Percentiles rank a stretch among this genome's conserved stretches.
phyloP scores from a whole-genome alignment of 2,888 invertebrate species.

The Operophtera brumata region DNA sequence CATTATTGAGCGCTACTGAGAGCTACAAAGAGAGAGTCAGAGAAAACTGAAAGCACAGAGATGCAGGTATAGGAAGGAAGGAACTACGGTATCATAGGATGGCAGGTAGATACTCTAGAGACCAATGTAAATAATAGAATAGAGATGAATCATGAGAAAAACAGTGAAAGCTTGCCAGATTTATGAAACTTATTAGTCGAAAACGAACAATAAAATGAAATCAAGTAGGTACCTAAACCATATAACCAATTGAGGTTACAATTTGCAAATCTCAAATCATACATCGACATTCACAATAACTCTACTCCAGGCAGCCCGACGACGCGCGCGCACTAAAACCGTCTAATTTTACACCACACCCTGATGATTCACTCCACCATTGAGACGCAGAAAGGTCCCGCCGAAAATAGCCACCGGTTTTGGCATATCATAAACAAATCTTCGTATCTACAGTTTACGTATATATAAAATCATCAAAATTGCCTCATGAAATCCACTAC shows the following conservation, averaged over 20 bases:
- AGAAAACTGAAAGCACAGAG: too few species aligned
- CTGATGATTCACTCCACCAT: slow-evolving; percentile 61
- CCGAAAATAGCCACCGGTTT: slow-evolving; percentile 52
- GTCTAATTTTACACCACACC: slow-evolving; percentile 59
- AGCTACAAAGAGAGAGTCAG: too few species aligned
- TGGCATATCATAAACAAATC: slow-evolving; percentile 54
- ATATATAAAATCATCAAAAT: slow-evolving; percentile 24
- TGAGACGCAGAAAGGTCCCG: slow-evolving; percentile 61
- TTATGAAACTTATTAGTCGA: not conserved
- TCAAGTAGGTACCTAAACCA: not conserved
- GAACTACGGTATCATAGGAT: too few species aligned
- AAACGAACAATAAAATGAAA: not conserved
- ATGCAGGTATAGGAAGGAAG: too few species aligned
- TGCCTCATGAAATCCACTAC: slow-evolving; percentile 26
- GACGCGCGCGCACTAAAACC: slow-evolving; percentile 44
- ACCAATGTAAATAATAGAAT: not conserved
- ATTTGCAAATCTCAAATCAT: slow-evolving; percentile 15
- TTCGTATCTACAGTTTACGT: slow-evolving; percentile 31
- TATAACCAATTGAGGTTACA: slow-evolving; percentile 3
- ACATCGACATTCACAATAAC: slow-evolving; percentile 15
- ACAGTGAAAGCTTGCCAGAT: not conserved
- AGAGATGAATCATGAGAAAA: not conserved
- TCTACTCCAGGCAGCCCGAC: slow-evolving; percentile 29
- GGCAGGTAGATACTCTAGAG: not conserved
- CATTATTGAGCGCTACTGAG: too few species aligned